These are phyloP conservation scores for Eremophila alpestris DNA, from an alignment of 2,797 vertebrate species.

Conservation along the genomic window DNA sequence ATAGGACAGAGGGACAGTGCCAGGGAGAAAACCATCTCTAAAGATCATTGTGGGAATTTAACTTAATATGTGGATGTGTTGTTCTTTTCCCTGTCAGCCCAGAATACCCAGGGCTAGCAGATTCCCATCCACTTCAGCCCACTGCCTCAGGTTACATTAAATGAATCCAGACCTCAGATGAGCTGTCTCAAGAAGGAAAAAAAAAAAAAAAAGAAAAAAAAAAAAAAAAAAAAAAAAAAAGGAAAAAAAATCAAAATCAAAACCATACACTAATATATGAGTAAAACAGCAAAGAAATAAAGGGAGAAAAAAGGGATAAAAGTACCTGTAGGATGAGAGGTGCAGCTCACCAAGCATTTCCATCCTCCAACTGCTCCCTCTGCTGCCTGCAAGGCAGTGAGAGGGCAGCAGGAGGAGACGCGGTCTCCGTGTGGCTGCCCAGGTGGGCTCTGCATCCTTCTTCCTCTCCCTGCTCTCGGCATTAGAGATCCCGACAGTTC, in stretches of 20 bases:
- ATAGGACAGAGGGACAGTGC: background rate
- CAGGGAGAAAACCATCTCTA: background rate
- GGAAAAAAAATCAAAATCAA: background rate
- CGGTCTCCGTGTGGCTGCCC: background rate
- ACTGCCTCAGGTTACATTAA: constrained; percentile 8
- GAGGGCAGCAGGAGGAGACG: background rate
- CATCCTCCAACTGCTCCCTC: constrained; percentile 48
- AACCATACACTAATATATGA: background rate
- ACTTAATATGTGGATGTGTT: constrained; percentile 2
- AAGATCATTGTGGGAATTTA: background rate
- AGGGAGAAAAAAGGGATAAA: background rate
- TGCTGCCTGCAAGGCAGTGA: constrained; percentile 9
- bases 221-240: background rate
- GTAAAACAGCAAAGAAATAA: background rate
- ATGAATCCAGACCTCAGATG: constrained; percentile 30
- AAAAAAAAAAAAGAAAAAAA: background rate
- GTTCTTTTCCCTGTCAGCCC: background rate
- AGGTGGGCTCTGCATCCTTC: constrained; percentile 65
- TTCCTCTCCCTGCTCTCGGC: constrained; percentile 56
- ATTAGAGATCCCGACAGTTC: constrained; percentile 77
- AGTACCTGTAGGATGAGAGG: background rate
- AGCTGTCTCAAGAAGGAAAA: background rate
- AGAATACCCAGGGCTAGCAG: background rate
- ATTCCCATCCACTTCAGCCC: background rate
- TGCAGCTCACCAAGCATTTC: background rate